Evolutionary conservation across 2,113 vertebrate species (phyloP), one percentile per base, ranked within the genome.

Genomic region (Malurus cyaneus): DNA sequence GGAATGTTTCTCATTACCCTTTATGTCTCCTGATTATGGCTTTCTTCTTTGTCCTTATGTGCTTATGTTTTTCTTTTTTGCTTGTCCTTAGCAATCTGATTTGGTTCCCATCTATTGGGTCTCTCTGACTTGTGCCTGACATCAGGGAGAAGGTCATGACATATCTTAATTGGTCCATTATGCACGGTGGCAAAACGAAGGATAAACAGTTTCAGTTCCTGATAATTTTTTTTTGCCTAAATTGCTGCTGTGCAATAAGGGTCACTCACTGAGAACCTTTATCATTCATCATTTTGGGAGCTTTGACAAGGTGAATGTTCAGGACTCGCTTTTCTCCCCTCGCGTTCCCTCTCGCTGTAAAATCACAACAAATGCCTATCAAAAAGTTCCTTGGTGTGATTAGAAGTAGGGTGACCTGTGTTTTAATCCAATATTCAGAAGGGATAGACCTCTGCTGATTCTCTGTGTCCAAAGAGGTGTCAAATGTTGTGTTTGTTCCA

Each of bases 221-320:
- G 67, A 50, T 64, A 73, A 54, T 74, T 92, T 90, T 93, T 93
- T 92, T 90, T 93, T 92, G 61, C n/a, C 61, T 64, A 36, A 92
- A 89, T 81, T 92, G 29, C 39, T 94, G 46, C 64, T 2, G 12
- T 80, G 49, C 53, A 81, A 3, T 29, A 39, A 50, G 17, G 67
- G 36, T 71, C 77, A 65, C 69, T 94, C 65, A 29, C 54, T 54
- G 49, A 20, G 15, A 88, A 56, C 21, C 31, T 78, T 83, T 62
- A 23, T 46, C 32, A 71, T 86, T 92, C 76, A 83, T 86, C 29
- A 41, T 89, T 94, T 86, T 57, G 61, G 66, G 69, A 92, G n/a
- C 46, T 79, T 60, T 89, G 88, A 61, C 53, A 89, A 69, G 71
- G 54, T 72, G 36, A 88, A 72, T 29, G 54, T 44, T 73, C n/a